A percentile compares a stretch with the other conserved stretches of the same genome.
phyloP scores from a whole-genome alignment of 2,113 vertebrate genomes.

The Hippocampus barbouri region DNA sequence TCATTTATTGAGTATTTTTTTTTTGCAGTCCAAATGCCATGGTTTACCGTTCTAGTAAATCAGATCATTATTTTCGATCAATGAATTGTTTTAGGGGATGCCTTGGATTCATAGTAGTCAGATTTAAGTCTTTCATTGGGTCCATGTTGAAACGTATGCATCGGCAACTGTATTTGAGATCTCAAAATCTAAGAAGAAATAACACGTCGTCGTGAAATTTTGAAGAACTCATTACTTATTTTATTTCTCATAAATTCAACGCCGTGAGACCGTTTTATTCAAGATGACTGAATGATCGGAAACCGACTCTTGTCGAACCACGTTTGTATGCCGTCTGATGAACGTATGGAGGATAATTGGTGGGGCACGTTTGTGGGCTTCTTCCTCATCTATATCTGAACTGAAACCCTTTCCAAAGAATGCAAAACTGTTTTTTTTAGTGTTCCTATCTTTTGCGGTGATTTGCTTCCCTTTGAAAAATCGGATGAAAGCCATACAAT shows the following conservation, averaged over 20 bases:
- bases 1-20: neutral
- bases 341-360: too few species aligned
- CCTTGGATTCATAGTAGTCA: neutral
- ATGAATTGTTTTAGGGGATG: neutral
- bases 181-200: neutral
- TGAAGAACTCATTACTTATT: too few species aligned
- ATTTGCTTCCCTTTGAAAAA: neutral
- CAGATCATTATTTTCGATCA: neutral
- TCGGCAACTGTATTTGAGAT: neutral
- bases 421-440: too few species aligned
- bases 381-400: too few species aligned
- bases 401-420: too few species aligned
- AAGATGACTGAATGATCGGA: too few species aligned
- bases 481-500: neutral
- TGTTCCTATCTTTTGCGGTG: neutral
- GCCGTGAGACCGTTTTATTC: too few species aligned
- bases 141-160: neutral
- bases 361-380: too few species aligned
- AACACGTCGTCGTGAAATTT: too few species aligned
- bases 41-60: neutral
- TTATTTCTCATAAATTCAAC: too few species aligned
- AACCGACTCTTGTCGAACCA: too few species aligned
- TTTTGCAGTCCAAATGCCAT: conserved; percentile 1
- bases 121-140: neutral
- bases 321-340: too few species aligned